A percentile compares a stretch with the other conserved stretches of the same genome.
phyloP scores from a whole-genome alignment of 2,888 invertebrate species.

The Suillia variegata region DNA sequence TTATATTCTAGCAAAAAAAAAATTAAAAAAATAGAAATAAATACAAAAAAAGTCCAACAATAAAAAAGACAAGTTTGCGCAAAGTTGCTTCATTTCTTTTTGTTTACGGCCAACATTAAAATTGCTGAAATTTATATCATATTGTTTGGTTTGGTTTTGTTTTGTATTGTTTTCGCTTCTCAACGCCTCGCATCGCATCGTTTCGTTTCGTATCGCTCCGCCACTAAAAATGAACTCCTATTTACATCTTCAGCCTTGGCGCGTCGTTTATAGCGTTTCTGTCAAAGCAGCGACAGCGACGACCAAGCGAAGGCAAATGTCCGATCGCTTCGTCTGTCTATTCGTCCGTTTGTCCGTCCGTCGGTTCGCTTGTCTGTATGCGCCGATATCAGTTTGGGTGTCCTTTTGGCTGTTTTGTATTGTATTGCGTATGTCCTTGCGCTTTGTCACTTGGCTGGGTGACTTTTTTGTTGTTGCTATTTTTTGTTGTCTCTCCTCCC shows the following conservation, averaged over 20 bases:
- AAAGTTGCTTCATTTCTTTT: conserved; percentile 31
- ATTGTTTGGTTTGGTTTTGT: conserved; percentile 10
- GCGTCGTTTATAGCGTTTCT: neutral
- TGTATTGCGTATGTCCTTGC: neutral
- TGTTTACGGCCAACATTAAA: conserved; percentile 43
- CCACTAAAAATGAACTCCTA: conserved; percentile 9
- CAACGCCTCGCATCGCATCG: no score
- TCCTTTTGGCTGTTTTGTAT: neutral
- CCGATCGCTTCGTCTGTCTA: conserved; percentile 15
- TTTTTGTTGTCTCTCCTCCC: no score
- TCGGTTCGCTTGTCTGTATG: no score
- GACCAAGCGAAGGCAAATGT: conserved; percentile 24
- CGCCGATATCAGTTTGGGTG: neutral
- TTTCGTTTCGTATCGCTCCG: neutral
- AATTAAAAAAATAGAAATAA: no score
- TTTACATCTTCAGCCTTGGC: conserved; percentile 8
- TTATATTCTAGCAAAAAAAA: conserved; percentile 3
- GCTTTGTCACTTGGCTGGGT: neutral
- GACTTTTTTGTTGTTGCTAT: no score
- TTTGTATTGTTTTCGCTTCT: conserved; percentile 20
- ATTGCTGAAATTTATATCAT: conserved; percentile 29
- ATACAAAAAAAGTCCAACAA: neutral
- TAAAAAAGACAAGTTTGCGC: neutral
- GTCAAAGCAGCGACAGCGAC: neutral
- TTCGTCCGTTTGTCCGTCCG: conserved; percentile 21